Conservation (phyloP, 2,113 vertebrate species). For the Malurus alboscapulatus region DNA sequence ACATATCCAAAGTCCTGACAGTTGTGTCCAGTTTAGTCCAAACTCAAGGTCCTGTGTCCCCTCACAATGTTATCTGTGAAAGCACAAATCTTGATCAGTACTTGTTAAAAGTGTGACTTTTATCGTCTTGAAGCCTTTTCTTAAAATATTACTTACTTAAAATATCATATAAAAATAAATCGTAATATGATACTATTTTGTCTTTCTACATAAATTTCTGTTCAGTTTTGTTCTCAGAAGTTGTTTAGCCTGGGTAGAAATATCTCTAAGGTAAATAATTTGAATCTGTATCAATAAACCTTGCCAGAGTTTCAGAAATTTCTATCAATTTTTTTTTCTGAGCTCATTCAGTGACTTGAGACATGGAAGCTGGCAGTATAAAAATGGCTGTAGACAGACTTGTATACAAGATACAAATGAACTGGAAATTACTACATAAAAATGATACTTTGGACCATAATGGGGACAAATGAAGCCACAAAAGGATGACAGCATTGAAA, state of each 20-base stretch:
- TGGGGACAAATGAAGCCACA: background rate
- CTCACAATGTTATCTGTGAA: background rate
- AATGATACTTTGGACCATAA: background rate
- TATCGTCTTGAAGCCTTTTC: background rate
- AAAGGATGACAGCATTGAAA: background rate
- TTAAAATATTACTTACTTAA: background rate
- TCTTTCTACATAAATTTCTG: background rate
- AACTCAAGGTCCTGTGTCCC: background rate
- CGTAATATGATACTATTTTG: background rate
- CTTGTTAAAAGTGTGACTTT: background rate
- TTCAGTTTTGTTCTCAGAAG: background rate
- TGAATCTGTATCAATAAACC: background rate
- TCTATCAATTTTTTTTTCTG: background rate
- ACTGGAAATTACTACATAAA: background rate
- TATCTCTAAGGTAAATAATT: background rate
- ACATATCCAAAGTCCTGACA: background rate
- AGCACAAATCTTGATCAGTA: rapidly evolving
- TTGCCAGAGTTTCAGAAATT: background rate
- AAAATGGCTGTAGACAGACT: background rate
- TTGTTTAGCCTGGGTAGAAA: background rate
- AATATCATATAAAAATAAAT: background rate
- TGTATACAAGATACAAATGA: background rate
- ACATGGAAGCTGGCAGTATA: background rate
- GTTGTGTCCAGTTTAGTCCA: background rate
- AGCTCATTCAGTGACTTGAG: background rate